Evolutionary conservation across 1,140 invertebrate genomes (phyloP), one percentile per base, ranked within the genome.

Genomic region (Phortica variegata): DNA sequence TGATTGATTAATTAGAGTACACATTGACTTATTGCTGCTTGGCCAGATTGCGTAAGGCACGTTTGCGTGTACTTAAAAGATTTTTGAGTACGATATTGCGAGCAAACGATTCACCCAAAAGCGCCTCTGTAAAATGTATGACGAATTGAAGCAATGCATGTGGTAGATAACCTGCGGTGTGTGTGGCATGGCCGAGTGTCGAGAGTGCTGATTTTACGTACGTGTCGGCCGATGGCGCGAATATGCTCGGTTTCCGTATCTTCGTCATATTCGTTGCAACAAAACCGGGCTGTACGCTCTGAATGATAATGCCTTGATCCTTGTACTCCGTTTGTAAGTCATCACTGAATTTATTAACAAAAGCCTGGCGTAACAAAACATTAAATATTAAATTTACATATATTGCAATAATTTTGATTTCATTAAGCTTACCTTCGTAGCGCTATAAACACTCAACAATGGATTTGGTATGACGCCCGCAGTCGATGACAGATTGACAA

Each of bases 181-280:
- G 77, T 2, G 78, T 78, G 53, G 86, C 82, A 36, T 91, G 82
- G 12, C 91, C 91, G 18, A 91, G 80, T 12, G 89, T 88, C 52
- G 81, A 83, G 5, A 97, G 76, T 1, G 91, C 86, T 1, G 85
- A 81, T 41, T 83, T 79, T 3, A 95, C 93, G 77, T 86, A 97
- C 10, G 79, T 82, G 2, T 85, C 80, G 0, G 93, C 85, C 0
- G 84, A 84, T 1, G 93, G 94, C 10, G 87, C 87, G 78, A 91
- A 86, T 73, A 89, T 82, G 2, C 85, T 86, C n/a, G 89, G 78
- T 53, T 83, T 85, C 26, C 84, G 84, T 45, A 96, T 90, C 63
- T 89, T 90, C 15, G 90, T 89, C 92, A 97, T 92, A 60, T 95
- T 96, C 0, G 93, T 93, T 3, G 91, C 89, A 0, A 98, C 93